Percentiles rank a stretch among this genome's conserved stretches.
Evolutionary conservation across 2,888 invertebrate species (phyloP).

Genomic region (Synanthedon tipuliformis): DNA sequence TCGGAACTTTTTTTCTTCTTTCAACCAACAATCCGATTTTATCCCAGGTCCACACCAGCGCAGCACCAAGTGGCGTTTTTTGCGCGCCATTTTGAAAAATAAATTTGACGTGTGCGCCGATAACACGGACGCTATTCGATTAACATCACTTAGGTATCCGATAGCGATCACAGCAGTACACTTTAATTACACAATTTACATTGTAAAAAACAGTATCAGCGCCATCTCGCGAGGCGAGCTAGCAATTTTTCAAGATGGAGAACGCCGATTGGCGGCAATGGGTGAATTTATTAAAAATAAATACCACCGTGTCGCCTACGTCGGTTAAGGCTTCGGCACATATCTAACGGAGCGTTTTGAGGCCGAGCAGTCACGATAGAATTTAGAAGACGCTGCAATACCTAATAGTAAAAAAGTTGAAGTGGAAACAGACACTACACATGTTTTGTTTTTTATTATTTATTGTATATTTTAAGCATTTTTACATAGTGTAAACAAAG

Average conservation of each 20-base stretch:
- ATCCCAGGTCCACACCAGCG: conserved; percentile 20
- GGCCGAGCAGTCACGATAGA: too few species aligned
- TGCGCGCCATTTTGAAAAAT: conserved; percentile 12
- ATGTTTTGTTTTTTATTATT: too few species aligned
- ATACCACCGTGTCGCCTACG: conserved; percentile 24
- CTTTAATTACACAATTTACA: conserved; percentile 67
- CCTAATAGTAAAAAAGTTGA: too few species aligned
- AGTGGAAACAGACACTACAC: too few species aligned
- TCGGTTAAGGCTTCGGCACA: conserved; percentile 22
- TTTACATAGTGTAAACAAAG: too few species aligned
- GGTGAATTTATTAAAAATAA: conserved; percentile 54
- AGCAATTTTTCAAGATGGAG: conserved; percentile 55
- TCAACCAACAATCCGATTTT: conserved; percentile 36
- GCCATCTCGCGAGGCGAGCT: conserved; percentile 44
- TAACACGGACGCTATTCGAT: conserved; percentile 39
- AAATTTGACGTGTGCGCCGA: conserved; percentile 27
- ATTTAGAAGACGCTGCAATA: too few species aligned
- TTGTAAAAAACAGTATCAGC: conserved; percentile 44
- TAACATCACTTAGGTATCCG: conserved; percentile 41
- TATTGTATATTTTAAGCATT: too few species aligned
- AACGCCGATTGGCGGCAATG: conserved; percentile 43
- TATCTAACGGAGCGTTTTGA: too few species aligned
- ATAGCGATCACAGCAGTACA: conserved; percentile 50
- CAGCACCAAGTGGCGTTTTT: conserved; percentile 11
- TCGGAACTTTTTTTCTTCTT: conserved; percentile 42